Evolutionary conservation across 2,888 invertebrate genomes (phyloP).

Genomic region (Volucella bombylans): DNA sequence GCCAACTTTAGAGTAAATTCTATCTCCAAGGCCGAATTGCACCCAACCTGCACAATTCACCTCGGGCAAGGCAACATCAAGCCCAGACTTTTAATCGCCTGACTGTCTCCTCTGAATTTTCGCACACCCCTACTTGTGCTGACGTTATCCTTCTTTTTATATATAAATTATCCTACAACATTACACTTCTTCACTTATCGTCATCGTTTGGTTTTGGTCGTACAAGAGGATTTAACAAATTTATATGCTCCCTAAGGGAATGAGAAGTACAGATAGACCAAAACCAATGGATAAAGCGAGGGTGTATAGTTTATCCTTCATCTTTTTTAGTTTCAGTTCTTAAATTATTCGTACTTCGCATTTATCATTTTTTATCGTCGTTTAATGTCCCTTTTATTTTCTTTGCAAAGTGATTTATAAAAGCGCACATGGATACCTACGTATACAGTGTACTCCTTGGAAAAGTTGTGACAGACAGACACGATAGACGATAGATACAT

Average conservation of each 20-base stretch:
- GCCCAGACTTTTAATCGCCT: constrained; percentile 51
- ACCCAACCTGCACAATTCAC: neutral
- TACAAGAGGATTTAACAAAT: constrained; percentile 46
- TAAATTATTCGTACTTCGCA: constrained; percentile 69
- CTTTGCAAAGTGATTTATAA: constrained; percentile 71
- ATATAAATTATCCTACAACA: constrained; percentile 60
- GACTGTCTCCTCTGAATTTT: constrained; percentile 46
- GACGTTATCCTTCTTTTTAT: constrained; percentile 46
- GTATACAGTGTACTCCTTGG: neutral
- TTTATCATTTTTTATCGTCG: constrained; percentile 74
- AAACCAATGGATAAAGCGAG: neutral
- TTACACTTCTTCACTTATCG: constrained; percentile 54
- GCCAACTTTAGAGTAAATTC: too few species aligned
- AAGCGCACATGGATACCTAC: constrained; percentile 11
- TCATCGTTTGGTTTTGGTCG: constrained; percentile 11
- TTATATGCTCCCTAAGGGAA: constrained; percentile 23
- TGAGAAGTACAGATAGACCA: neutral
- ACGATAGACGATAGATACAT: constrained; percentile 18
- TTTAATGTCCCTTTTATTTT: constrained; percentile 73
- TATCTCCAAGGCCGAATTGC: neutral
- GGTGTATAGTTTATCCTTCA: constrained; percentile 33
- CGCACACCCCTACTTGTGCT: constrained; percentile 29
- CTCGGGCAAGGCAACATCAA: neutral
- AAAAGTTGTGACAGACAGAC: neutral
- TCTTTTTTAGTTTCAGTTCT: constrained; percentile 57